These are phyloP conservation scores for Theodoxus fluviatilis DNA, from an alignment of 2,888 invertebrate genomes.

Conservation along the genomic window DNA sequence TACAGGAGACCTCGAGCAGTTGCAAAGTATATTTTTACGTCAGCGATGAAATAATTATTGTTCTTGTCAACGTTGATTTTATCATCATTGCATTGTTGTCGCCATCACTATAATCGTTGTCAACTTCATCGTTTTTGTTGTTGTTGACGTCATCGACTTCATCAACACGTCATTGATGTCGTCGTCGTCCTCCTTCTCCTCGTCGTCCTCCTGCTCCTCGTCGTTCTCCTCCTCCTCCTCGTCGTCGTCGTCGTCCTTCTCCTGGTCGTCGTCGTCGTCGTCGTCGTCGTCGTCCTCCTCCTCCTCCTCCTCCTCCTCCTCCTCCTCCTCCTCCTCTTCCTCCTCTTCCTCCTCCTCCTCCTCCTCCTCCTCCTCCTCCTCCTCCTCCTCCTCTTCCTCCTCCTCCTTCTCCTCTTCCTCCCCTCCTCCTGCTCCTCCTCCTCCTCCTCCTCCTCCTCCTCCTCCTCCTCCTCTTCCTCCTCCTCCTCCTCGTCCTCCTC, in stretches of 20 bases:
- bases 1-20: no score
- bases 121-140: no score
- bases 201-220: no score
- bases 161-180: no score
- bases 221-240: no score
- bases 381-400: background rate
- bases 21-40: no score
- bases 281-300: background rate
- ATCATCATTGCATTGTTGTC: no score
- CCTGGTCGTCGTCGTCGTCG: conserved; percentile 7
- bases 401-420: background rate
- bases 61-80: no score
- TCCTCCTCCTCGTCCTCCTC: background rate
- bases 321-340: background rate
- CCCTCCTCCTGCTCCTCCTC: background rate
- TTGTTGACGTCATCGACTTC: no score
- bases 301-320: background rate
- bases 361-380: background rate
- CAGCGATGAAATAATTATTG: no score
- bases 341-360: background rate
- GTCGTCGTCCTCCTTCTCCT: no score
- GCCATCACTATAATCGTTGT: no score
- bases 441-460: background rate
- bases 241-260: conserved; percentile 18
- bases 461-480: background rate